Percentiles rank a stretch among this genome's conserved stretches.
These are phyloP conservation scores for Rhinella marina DNA, from an alignment of 2,797 vertebrate genomes.

Conservation along the genomic window DNA sequence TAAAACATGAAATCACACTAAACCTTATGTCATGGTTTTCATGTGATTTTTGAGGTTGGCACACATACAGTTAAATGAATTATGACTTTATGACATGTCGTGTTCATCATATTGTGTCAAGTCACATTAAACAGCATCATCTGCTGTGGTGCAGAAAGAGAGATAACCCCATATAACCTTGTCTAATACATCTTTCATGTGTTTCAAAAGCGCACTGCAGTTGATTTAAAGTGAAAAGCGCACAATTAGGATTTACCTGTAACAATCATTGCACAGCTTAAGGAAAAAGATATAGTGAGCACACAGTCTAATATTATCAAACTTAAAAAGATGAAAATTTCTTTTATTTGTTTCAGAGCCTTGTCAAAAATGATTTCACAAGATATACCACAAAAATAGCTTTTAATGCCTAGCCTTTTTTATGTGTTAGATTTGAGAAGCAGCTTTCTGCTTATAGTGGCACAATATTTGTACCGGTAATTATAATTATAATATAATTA, in stretches of 20 bases:
- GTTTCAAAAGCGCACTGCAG: slow-evolving; percentile 32
- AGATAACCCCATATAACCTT: slow-evolving; percentile 56
- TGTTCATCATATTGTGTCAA: slow-evolving; percentile 57
- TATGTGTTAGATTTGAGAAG: neutral
- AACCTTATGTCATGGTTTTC: neutral
- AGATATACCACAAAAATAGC: neutral
- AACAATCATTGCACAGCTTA: neutral
- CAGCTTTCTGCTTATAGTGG: neutral
- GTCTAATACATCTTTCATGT: slow-evolving; percentile 58
- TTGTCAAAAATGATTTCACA: neutral
- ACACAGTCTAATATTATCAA: neutral
- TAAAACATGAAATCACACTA: neutral
- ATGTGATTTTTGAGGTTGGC: neutral
- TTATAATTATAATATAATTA: too few relatives aligned
- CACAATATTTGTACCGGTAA: neutral
- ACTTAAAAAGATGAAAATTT: neutral
- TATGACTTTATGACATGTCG: slow-evolving; percentile 48
- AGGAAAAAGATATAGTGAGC: neutral
- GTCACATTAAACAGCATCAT: slow-evolving; percentile 46
- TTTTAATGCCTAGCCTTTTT: neutral
- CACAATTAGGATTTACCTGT: slow-evolving; percentile 16
- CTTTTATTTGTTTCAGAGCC: neutral
- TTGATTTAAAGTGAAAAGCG: slow-evolving; percentile 50
- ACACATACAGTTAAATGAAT: slow-evolving; percentile 44
- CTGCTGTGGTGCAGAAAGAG: slow-evolving; percentile 51